Percentiles rank a stretch among this genome's conserved stretches.
phyloP scores from a whole-genome alignment of 1,140 invertebrate species.

The Bombus confusus region DNA sequence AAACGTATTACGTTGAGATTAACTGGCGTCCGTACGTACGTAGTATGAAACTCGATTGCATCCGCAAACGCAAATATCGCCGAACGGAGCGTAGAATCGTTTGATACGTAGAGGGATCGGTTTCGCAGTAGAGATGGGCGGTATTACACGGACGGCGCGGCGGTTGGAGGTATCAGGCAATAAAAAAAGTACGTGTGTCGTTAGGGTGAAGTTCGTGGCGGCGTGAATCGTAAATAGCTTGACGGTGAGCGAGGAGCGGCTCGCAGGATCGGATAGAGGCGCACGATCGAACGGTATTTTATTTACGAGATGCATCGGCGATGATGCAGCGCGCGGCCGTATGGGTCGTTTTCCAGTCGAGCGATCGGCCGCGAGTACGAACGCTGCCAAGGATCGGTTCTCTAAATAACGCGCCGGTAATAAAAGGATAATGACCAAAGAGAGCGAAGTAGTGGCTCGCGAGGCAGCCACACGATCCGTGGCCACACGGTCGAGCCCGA shows the following conservation, averaged over 20 bases:
- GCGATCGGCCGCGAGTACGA: slow-evolving; percentile 63
- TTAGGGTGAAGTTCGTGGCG: slow-evolving; percentile 48
- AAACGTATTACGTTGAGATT: no score
- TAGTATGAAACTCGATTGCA: no score
- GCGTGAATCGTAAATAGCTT: slow-evolving; percentile 54
- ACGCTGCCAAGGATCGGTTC: slow-evolving; percentile 65
- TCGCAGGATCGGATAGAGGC: not conserved
- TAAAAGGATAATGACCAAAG: slow-evolving; percentile 76
- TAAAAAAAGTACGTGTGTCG: slow-evolving; percentile 61
- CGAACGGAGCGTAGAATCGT: no score
- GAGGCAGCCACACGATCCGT: slow-evolving; percentile 38
- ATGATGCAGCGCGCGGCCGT: slow-evolving; percentile 63
- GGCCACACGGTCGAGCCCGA: slow-evolving; percentile 1
- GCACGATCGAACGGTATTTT: slow-evolving; percentile 67
- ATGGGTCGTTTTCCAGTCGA: slow-evolving; percentile 73
- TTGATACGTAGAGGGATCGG: not conserved
- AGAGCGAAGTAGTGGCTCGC: slow-evolving; percentile 50
- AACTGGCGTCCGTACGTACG: no score
- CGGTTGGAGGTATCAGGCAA: not conserved
- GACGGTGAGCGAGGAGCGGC: slow-evolving; percentile 22
- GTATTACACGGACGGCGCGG: not conserved
- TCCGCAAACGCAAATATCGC: no score
- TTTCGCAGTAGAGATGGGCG: not conserved
- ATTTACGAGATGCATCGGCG: slow-evolving; percentile 67
- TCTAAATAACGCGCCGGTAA: slow-evolving; percentile 75